Conservation (phyloP, 2,888 invertebrate genomes). For the Epicampocera succincta region DNA sequence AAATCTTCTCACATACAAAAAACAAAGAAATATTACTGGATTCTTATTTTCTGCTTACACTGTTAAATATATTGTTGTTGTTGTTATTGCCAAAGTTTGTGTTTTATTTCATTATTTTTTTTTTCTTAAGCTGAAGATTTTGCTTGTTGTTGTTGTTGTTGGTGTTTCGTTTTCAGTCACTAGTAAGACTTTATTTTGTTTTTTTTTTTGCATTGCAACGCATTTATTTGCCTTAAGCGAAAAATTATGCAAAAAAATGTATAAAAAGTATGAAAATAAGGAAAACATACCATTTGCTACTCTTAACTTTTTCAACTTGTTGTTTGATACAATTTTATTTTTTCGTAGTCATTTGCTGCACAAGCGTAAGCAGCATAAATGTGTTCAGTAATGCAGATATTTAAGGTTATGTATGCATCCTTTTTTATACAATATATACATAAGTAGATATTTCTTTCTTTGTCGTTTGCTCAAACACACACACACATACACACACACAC, state of each 20-base stretch:
- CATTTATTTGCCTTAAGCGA: slow-evolving; percentile 70
- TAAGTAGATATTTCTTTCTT: slow-evolving; percentile 5
- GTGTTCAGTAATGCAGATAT: slow-evolving; percentile 41
- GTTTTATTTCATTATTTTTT: too few relatives aligned
- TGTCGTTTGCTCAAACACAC: slow-evolving; percentile 13
- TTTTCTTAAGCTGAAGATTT: slow-evolving; percentile 4
- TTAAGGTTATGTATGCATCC: slow-evolving; percentile 49
- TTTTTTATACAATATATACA: slow-evolving; percentile 7
- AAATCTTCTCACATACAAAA: neutral
- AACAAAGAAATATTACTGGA: slow-evolving; percentile 23
- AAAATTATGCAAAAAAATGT: slow-evolving; percentile 70
- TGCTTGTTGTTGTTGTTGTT: too few relatives aligned
- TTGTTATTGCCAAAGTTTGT: slow-evolving; percentile 38
- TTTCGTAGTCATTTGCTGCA: slow-evolving; percentile 37
- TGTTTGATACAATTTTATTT: slow-evolving; percentile 49
- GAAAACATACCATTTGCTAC: slow-evolving; percentile 62
- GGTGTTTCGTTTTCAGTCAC: too few relatives aligned
- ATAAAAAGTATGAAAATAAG: slow-evolving; percentile 24
- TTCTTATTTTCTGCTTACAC: slow-evolving; percentile 29
- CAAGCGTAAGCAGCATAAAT: slow-evolving; percentile 46
- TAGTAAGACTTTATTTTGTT: slow-evolving; percentile 10
- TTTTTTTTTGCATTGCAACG: slow-evolving; percentile 59
- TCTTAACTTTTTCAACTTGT: slow-evolving; percentile 70
- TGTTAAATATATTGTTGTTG: slow-evolving; percentile 25
- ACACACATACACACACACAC: neutral